A percentile compares a stretch with the other conserved stretches of the same genome.
phyloP scores from a whole-genome alignment of 2,888 invertebrate species.

The Allolobophora icterica region DNA sequence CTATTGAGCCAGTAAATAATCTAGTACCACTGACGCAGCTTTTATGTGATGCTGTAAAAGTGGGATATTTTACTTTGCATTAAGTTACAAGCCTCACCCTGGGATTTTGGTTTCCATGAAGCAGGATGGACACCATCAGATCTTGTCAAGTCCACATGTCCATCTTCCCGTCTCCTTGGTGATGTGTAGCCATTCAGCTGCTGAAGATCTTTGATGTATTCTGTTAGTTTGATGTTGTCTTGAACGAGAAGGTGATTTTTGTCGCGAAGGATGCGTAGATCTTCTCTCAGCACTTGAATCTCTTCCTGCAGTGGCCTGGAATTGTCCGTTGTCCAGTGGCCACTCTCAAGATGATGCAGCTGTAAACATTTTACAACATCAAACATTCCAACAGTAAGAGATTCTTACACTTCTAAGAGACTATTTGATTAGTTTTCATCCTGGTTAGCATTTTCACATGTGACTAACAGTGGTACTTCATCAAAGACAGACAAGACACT shows the following conservation, averaged over 20 bases:
- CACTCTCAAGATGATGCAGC: constrained; percentile 15
- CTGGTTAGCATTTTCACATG: background rate
- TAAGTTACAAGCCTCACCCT: background rate
- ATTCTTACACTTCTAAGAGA: too few relatives aligned
- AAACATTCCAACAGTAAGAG: background rate
- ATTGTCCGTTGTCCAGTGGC: constrained; percentile 28
- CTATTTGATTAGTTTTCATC: background rate
- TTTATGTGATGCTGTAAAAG: background rate
- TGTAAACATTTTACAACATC: background rate
- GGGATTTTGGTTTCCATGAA: background rate
- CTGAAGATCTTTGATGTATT: constrained; percentile 49
- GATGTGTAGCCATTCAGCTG: background rate
- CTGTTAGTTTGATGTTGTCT: constrained; percentile 57
- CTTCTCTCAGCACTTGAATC: constrained; percentile 56
- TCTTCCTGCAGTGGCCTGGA: constrained; percentile 50
- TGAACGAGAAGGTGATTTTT: constrained; percentile 59
- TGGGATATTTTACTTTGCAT: background rate
- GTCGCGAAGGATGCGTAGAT: constrained; percentile 56
- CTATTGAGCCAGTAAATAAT: background rate
- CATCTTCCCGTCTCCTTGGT: background rate
- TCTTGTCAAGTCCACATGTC: background rate
- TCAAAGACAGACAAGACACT: background rate
- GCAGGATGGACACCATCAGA: background rate
- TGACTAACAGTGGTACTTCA: background rate
- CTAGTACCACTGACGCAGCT: background rate